A percentile compares a stretch with the other conserved stretches of the same genome.
These are phyloP conservation scores for Torymus texanus DNA, from an alignment of 2,888 invertebrate genomes.

Conservation along the genomic window DNA sequence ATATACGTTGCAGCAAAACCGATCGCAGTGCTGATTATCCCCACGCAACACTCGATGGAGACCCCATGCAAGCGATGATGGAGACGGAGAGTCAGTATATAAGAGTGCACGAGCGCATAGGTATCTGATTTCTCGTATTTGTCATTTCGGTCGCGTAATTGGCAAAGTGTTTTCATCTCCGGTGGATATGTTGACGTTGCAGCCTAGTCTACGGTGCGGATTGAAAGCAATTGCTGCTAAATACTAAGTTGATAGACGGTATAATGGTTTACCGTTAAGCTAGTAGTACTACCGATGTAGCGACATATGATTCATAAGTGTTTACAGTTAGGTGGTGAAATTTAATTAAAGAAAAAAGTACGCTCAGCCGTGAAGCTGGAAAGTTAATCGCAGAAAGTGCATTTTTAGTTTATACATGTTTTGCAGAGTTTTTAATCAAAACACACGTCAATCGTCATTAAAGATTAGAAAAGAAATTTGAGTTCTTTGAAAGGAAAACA, in stretches of 20 bases:
- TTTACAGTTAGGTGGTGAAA: constrained; percentile 31
- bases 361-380: too few species aligned
- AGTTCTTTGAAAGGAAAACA: too few species aligned
- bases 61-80: too few species aligned
- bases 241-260: constrained; percentile 17
- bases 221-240: constrained; percentile 17
- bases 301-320: constrained; percentile 23
- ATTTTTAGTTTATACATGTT: too few species aligned
- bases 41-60: background rate
- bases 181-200: background rate
- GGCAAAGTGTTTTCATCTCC: constrained; percentile 36
- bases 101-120: too few species aligned
- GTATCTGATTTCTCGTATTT: constrained; percentile 22
- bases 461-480: too few species aligned
- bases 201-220: background rate
- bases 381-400: too few species aligned
- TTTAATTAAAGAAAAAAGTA: constrained; percentile 14
- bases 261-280: constrained; percentile 29
- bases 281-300: background rate
- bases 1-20: too few species aligned
- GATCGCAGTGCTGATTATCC: constrained; percentile 21
- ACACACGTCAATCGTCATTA: too few species aligned
- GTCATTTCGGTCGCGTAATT: constrained; percentile 32
- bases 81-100: too few species aligned
- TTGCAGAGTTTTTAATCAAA: too few species aligned